Evolutionary conservation across 2,888 invertebrate species (phyloP).

Genomic region (Tryphoninae sp.): DNA sequence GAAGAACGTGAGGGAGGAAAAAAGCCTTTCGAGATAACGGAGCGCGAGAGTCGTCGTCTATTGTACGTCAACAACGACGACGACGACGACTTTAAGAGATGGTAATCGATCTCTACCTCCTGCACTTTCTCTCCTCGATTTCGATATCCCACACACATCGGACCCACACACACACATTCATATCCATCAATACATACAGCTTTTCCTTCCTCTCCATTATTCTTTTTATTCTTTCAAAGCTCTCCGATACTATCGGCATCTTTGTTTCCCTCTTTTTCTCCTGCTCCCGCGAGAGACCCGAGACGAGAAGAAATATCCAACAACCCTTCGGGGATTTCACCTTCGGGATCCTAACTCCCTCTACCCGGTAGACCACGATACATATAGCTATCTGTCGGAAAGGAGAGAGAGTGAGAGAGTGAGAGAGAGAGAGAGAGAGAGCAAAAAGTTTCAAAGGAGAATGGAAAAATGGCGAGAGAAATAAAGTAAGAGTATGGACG

Average conservation of each 20-base stretch:
- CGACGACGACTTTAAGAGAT: constrained; percentile 49
- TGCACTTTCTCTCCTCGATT: constrained; percentile 34
- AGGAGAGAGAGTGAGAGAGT: not conserved
- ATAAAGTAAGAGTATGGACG: constrained; percentile 55
- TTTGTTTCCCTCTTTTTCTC: constrained; percentile 25
- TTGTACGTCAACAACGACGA: constrained; percentile 25
- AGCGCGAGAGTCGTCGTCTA: constrained; percentile 20
- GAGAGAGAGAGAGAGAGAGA: not conserved
- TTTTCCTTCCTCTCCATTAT: constrained; percentile 32
- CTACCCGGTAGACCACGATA: not conserved
- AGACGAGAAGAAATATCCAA: constrained; percentile 38
- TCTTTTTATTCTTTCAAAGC: constrained; percentile 50
- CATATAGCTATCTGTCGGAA: not conserved
- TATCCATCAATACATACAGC: constrained; percentile 19
- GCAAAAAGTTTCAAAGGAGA: constrained; percentile 54
- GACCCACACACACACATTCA: not conserved
- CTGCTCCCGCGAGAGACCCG: constrained; percentile 9
- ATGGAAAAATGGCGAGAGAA: constrained; percentile 24
- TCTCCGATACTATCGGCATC: constrained; percentile 18
- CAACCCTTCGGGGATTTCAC: constrained; percentile 55
- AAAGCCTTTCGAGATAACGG: constrained; percentile 53
- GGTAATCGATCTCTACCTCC: constrained; percentile 59
- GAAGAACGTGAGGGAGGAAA: constrained; percentile 26
- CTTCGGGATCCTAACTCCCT: not conserved
- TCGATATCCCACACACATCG: not conserved